phyloP scores from a whole-genome alignment of 2,888 invertebrate species.

The Psylliodes chrysocephalus region DNA sequence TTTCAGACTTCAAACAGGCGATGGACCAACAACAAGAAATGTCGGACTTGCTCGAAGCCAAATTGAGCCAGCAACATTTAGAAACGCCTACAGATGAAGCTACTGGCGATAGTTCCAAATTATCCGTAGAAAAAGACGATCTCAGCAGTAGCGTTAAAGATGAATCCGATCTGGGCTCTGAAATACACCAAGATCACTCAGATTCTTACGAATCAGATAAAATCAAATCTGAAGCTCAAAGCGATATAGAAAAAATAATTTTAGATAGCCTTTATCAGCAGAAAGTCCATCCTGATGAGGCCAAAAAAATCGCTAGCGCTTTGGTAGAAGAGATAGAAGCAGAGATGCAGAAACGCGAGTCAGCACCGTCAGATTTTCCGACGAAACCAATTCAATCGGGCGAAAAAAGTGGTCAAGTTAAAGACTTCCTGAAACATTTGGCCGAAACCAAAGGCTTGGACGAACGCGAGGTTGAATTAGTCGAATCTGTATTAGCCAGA shows the following conservation, averaged over 20 bases:
- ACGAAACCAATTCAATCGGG: constrained; percentile 31
- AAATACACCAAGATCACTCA: constrained; percentile 61
- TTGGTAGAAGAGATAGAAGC: constrained; percentile 68
- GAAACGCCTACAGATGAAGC: constrained; percentile 23
- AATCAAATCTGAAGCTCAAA: constrained; percentile 61
- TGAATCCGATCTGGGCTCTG: constrained; percentile 62
- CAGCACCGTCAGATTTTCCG: constrained; percentile 34
- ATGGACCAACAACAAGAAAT: constrained; percentile 45
- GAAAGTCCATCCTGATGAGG: constrained; percentile 65
- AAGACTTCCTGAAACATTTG: constrained; percentile 63
- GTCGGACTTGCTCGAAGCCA: constrained; percentile 45
- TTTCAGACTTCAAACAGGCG: constrained; percentile 29
- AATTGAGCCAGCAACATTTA: constrained; percentile 36
- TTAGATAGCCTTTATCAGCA: constrained; percentile 62
- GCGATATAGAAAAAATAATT: constrained; percentile 62
- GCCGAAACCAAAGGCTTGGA: constrained; percentile 65
- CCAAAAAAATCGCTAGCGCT: constrained; percentile 65
- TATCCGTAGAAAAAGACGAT: constrained; percentile 58
- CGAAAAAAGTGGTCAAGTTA: constrained; percentile 59
- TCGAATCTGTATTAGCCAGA: constrained; percentile 66
- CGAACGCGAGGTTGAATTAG: constrained; percentile 64
- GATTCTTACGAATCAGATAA: constrained; percentile 60
- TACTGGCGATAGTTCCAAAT: constrained; percentile 20
- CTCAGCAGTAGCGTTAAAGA: constrained; percentile 57
- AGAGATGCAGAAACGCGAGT: constrained; percentile 64